Conservation (phyloP, 2,113 vertebrate species). For the Agelaius tricolor region DNA sequence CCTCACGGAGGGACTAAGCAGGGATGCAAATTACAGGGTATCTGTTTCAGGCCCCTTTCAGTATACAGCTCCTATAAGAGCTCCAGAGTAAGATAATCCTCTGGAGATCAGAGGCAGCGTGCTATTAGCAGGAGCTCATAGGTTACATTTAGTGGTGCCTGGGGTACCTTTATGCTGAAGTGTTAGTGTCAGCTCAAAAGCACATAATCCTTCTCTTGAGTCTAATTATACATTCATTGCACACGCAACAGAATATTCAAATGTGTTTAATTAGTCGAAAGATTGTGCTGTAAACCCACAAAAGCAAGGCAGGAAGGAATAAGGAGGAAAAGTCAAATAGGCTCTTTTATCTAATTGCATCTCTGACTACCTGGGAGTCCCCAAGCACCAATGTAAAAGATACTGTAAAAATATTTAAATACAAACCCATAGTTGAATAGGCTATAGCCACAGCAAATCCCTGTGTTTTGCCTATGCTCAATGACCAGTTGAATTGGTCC, state of each 20-base stretch:
- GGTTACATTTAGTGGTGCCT: slow-evolving; percentile 13
- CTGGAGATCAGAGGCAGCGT: neutral
- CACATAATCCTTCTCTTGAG: neutral
- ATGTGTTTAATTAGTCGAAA: slow-evolving; percentile 3
- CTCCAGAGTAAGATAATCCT: slow-evolving; percentile 4
- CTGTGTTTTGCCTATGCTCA: neutral
- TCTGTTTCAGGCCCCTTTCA: slow-evolving; percentile 40
- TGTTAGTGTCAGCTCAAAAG: neutral
- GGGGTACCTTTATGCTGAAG: slow-evolving; percentile 1
- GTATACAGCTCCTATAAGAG: neutral
- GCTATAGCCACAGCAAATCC: neutral
- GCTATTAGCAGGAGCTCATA: slow-evolving; percentile 16
- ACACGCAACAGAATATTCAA: slow-evolving; percentile 22
- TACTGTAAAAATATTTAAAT: neutral
- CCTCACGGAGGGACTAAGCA: neutral
- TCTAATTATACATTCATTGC: slow-evolving; percentile 27
- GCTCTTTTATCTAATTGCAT: neutral
- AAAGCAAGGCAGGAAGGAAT: neutral
- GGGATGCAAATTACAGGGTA: slow-evolving; percentile 5
- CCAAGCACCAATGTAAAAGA: neutral
- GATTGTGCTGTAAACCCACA: neutral
- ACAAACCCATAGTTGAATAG: neutral
- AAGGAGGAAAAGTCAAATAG: neutral
- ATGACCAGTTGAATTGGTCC: neutral
- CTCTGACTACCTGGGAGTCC: neutral